Evolutionary conservation across 2,888 invertebrate species (phyloP).

Genomic region (Ornithoptera priamus): DNA sequence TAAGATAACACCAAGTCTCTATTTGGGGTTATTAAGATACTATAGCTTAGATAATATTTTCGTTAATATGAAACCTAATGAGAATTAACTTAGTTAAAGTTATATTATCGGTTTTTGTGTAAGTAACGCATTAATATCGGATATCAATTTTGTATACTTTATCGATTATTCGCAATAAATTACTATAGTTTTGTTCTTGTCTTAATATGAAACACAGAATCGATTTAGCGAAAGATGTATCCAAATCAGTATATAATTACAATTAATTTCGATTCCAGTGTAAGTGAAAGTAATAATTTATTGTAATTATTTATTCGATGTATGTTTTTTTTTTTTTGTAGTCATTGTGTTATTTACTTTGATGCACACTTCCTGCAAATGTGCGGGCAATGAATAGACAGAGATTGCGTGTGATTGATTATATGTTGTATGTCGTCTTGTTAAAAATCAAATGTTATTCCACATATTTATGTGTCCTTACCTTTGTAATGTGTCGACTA

Average conservation of each 20-base stretch:
- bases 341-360: neutral
- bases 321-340: neutral
- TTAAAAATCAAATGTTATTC: slow-evolving; percentile 18
- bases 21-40: too few species aligned
- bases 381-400: neutral
- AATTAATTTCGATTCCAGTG: too few species aligned
- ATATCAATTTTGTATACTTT: too few species aligned
- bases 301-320: neutral
- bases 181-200: neutral
- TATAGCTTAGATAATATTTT: too few species aligned
- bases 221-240: too few species aligned
- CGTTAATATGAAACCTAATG: too few species aligned
- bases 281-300: slow-evolving; percentile 1
- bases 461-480: slow-evolving; percentile 17
- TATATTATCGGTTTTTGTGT: too few species aligned
- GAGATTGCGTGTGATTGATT: neutral
- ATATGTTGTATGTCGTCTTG: slow-evolving; percentile 2
- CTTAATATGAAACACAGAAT: too few species aligned
- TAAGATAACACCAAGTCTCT: too few species aligned
- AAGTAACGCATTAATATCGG: too few species aligned
- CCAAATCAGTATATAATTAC: too few species aligned
- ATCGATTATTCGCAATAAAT: neutral
- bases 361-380: slow-evolving; percentile 8
- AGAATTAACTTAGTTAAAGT: too few species aligned
- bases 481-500: slow-evolving; percentile 11